Base-by-base conservation (phyloP, 2,113 vertebrate species). In the Ellobius talpinus region DNA sequence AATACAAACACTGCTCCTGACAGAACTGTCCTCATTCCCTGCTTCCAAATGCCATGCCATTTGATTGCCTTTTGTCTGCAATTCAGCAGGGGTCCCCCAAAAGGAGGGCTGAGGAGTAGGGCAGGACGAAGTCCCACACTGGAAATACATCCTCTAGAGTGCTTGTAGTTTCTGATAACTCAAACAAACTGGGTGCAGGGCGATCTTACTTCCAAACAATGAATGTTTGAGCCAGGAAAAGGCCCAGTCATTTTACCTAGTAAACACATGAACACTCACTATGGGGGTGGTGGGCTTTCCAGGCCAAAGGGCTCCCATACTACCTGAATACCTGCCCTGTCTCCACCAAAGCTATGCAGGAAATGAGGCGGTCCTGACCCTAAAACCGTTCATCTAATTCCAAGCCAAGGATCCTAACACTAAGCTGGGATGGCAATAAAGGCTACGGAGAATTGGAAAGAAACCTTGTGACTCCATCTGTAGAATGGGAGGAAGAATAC, bases 191-290 rank as follows among this genome's bases (percentile, higher is more conserved):
- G 58, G 26, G 5, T 42, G 11, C 0, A 76, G 45, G 73, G 23
- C 29, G 66, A 89, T 68, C 90, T 95, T 85, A 76, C 47, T 87
- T 94, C 45, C 26, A 96, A 95, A 88, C 42, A 95, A 7, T 78
- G 26, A 93, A 45, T 33, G 65, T 66, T 39, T 65, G 65, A 93
- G 74, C 5, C 47, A 68, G 42, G 45, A 7, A 42, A 93, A 61
- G 33, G 17, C 63, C 50, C 33, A 72, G 61, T 68, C 73, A 33
- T 79, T 82, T 52, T 70, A 65, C 55, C 68, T 42, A 86, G 72
- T 63, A 95, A 81, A 72, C 13, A 63, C 45, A 63, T 19, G 4
- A 89, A 68, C 3, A 52, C 11, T 36, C 47, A 76, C 76, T 7
- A 0, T 36, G 65, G 36, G 31, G 79, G 42, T 11, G 16, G 24